Base-by-base conservation (phyloP, 2,797 vertebrate genomes). In the Sandelia bainsii region DNA sequence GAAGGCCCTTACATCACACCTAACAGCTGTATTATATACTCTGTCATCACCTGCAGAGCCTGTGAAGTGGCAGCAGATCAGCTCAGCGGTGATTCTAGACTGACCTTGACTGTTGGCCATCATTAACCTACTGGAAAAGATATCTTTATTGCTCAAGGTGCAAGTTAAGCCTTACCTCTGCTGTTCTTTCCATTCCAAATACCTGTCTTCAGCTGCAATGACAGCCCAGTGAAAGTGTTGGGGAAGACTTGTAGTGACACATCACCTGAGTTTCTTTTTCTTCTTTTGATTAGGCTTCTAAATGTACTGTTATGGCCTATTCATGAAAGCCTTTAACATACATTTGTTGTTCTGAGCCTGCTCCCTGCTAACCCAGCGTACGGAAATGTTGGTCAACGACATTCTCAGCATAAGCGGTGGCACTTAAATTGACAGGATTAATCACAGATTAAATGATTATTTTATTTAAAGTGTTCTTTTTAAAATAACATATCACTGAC, bases 311-410 rank as follows among this genome's bases (percentile, higher is more conserved):
- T 32, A 32, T 4, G 4, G 25, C 25, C 25, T 25, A 2, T 25
- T 25, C 25, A 25, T 25, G 25, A 25, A n/a, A 25, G 58, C 62
- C 62, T 78, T 77, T 66, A 74, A 69, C 69, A 61, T 16, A 42
- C 22, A 57, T 27, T 20, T 72, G 60, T 34, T 39, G 42, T 50
- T 44, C 23, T 20, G 54, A 44, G 75, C 67, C 29, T 60, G 63
- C 25, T 52, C 40, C 50, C 39, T 16, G 17, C 32, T 39, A 12
- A 27, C 23, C n/a, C 17, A 45, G 19, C 29, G 5, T 6, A n/a
- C 32, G 53, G 46, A 78, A 67, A 53, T 63, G 34, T 34, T 23
- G 46, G 17, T n/a, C n/a, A n/a, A n/a, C n/a, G 45, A 8, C 3
- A 58, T 48, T 48, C 48, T 17, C 22, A 32, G 19, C 6, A 27